Evolutionary conservation across 2,113 vertebrate genomes (phyloP).

Genomic region (Ammospiza nelsoni): DNA sequence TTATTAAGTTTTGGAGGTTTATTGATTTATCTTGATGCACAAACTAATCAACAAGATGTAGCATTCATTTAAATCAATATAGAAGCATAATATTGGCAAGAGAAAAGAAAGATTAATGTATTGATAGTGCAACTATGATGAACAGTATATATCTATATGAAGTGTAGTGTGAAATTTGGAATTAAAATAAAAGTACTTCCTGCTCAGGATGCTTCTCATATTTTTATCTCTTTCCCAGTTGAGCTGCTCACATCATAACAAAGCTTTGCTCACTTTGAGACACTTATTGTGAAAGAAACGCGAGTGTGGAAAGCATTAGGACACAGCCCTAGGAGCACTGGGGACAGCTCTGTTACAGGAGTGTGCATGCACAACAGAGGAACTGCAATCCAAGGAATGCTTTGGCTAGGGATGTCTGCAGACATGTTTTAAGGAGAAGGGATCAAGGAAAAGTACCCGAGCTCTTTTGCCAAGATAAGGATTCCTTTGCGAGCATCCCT

Average conservation of each 20-base stretch:
- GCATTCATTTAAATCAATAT: constrained; percentile 59
- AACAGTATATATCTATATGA: not conserved
- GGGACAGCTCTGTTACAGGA: not conserved
- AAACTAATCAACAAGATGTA: constrained; percentile 20
- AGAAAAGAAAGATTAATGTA: not conserved
- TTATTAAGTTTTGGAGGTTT: not conserved
- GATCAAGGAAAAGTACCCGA: not conserved
- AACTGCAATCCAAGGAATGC: not conserved
- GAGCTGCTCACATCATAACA: not conserved
- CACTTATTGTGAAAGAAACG: not conserved
- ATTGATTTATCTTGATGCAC: constrained; percentile 46
- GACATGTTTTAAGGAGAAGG: not conserved
- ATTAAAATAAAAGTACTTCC: not conserved
- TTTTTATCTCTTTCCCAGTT: not conserved
- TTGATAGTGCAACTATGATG: not conserved
- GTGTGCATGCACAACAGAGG: not conserved
- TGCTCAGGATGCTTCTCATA: not conserved
- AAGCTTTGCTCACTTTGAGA: not conserved
- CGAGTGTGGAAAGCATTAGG: not conserved
- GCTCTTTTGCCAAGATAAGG: not conserved
- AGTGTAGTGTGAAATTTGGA: not conserved
- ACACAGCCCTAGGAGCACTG: not conserved
- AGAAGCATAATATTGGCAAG: not conserved
- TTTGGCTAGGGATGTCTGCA: not conserved
- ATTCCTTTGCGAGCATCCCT: accelerated